Percentiles rank a stretch among this genome's conserved stretches.
Conservation (phyloP, 2,797 vertebrate genomes). For the Florisuga fusca region DNA sequence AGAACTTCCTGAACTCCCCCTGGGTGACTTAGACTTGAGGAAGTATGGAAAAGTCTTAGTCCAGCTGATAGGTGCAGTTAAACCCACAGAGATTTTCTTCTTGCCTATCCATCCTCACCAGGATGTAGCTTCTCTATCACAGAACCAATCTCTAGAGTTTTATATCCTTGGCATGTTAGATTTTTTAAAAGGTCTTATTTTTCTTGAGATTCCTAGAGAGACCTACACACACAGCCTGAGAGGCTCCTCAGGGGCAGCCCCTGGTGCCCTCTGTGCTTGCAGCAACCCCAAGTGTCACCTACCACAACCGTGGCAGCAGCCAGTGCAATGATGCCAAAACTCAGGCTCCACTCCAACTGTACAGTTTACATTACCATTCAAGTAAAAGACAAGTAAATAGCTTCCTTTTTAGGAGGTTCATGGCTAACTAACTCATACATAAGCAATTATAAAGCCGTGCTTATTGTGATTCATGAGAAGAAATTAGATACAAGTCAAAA, state of each 20-base stretch:
- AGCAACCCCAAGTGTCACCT: background rate
- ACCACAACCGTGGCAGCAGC: background rate
- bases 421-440: background rate
- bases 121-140: background rate
- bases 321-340: background rate
- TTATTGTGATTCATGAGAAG: background rate
- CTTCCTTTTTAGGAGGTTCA: background rate
- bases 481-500: background rate
- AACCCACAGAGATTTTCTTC: background rate
- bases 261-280: background rate
- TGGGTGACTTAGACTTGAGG: background rate
- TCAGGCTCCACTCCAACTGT: fast-evolving
- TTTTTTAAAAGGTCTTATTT: background rate
- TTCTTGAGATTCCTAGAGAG: background rate
- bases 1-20: background rate
- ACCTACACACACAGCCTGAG: background rate
- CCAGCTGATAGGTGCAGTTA: background rate
- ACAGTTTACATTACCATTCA: background rate
- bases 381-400: background rate
- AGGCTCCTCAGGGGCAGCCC: background rate
- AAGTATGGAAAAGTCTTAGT: background rate
- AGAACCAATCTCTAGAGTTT: background rate
- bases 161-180: background rate
- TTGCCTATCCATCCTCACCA: background rate
- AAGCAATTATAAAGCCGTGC: background rate